phyloP scores from a whole-genome alignment of 2,797 vertebrate genomes.

The Synanceia verrucosa region DNA sequence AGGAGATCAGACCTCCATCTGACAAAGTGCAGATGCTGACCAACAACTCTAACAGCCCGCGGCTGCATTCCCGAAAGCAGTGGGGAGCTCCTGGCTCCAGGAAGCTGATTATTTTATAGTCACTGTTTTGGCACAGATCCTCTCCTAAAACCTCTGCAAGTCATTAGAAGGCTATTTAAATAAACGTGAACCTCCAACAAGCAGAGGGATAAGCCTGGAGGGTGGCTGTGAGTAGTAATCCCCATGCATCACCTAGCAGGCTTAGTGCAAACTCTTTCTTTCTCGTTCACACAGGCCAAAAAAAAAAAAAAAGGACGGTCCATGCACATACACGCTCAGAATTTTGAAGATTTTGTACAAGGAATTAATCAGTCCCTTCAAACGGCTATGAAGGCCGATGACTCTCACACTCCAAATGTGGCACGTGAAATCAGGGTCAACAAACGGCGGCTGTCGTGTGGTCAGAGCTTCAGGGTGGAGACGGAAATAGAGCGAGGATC shows the following conservation, averaged over 20 bases:
- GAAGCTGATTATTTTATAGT: slow-evolving; percentile 79
- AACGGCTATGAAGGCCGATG: slow-evolving; percentile 14
- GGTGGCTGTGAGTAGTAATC: slow-evolving; percentile 73
- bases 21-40: slow-evolving; percentile 50
- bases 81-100: slow-evolving; percentile 59
- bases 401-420: slow-evolving; percentile 31
- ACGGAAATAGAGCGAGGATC: slow-evolving; percentile 46
- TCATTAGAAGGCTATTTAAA: slow-evolving; percentile 78
- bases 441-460: slow-evolving; percentile 21
- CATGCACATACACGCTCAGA: slow-evolving; percentile 3
- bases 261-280: slow-evolving; percentile 67
- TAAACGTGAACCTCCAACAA: slow-evolving; percentile 75
- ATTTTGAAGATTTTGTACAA: slow-evolving; percentile 42
- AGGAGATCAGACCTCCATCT: slow-evolving; percentile 20
- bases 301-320: slow-evolving; percentile 20
- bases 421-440: slow-evolving; percentile 46
- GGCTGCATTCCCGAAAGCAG: slow-evolving; percentile 61
- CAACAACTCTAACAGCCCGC: slow-evolving; percentile 34
- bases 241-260: slow-evolving; percentile 74
- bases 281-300: slow-evolving; percentile 17
- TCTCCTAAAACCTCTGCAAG: slow-evolving; percentile 72
- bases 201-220: slow-evolving; percentile 74
- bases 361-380: slow-evolving; percentile 63
- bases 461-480: slow-evolving; percentile 33
- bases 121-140: slow-evolving; percentile 73